Percentiles rank a stretch among this genome's conserved stretches.
Evolutionary conservation across 2,888 invertebrate species (phyloP).

Genomic region (Aricia artaxerxes): DNA sequence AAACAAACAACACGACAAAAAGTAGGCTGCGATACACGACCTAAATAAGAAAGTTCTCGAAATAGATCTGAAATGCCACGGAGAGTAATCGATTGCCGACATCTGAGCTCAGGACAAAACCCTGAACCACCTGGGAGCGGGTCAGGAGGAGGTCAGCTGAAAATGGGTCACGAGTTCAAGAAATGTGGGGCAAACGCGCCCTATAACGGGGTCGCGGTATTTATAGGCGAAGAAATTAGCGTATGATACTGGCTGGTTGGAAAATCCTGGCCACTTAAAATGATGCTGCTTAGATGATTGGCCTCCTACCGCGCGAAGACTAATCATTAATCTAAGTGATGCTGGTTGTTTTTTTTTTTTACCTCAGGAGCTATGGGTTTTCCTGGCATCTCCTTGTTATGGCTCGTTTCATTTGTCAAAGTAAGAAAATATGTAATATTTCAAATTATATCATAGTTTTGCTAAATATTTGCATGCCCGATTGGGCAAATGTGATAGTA

Average conservation of each 20-base stretch:
- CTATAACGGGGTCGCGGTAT: slow-evolving; percentile 20
- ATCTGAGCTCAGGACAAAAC: slow-evolving; percentile 20
- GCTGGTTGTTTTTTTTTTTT: not conserved
- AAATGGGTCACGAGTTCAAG: slow-evolving; percentile 28
- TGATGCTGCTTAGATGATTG: not conserved
- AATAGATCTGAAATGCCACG: slow-evolving; percentile 18
- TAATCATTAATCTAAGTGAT: too few relatives aligned
- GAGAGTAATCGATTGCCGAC: slow-evolving; percentile 9
- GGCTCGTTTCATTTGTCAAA: not conserved
- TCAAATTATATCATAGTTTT: too few relatives aligned
- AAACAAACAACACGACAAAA: not conserved
- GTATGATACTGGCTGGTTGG: not conserved
- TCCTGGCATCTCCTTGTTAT: not conserved
- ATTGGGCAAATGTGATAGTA: too few relatives aligned
- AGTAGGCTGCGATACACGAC: not conserved
- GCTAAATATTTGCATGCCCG: too few relatives aligned
- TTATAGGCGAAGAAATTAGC: not conserved
- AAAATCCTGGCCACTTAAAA: not conserved
- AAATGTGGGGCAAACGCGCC: slow-evolving; percentile 27
- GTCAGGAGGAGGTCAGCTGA: slow-evolving; percentile 24
- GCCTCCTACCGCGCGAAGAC: too few relatives aligned
- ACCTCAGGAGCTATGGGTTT: not conserved
- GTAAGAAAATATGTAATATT: too few relatives aligned
- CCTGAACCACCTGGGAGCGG: slow-evolving; percentile 20
- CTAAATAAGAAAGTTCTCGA: slow-evolving; percentile 13